Percentiles rank a stretch among this genome's conserved stretches.
phyloP scores from a whole-genome alignment of 2,888 invertebrate genomes.

The Macaria liturata region DNA sequence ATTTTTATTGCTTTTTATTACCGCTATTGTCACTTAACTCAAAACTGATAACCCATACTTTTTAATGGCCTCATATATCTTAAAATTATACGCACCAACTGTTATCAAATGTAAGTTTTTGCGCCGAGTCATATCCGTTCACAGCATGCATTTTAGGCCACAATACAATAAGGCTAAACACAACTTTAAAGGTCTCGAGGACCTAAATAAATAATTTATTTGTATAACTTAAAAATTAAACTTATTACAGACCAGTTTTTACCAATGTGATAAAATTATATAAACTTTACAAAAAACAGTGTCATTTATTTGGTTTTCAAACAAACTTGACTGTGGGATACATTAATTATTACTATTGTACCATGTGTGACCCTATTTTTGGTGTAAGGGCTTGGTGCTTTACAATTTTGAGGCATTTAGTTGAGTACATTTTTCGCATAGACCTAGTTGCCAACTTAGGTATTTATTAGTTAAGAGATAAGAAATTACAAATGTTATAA shows the following conservation, averaged over 20 bases:
- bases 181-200: slow-evolving; percentile 29
- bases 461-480: no score
- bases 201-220: slow-evolving; percentile 34
- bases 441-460: neutral
- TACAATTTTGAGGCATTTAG: neutral
- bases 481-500: slow-evolving; percentile 3
- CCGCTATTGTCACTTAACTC: slow-evolving; percentile 21
- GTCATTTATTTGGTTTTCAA: neutral
- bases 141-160: slow-evolving; percentile 64
- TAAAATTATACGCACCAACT: slow-evolving; percentile 45
- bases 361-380: slow-evolving; percentile 19
- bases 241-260: no score
- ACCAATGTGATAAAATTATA: slow-evolving; percentile 16
- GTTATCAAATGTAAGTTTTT: slow-evolving; percentile 48
- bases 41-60: no score
- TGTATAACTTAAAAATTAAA: slow-evolving; percentile 13
- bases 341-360: neutral
- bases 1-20: slow-evolving; percentile 35
- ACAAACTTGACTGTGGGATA: neutral
- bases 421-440: slow-evolving; percentile 7
- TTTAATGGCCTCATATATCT: slow-evolving; percentile 32
- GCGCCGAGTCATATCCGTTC: slow-evolving; percentile 40
- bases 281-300: slow-evolving; percentile 10
- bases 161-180: slow-evolving; percentile 46
- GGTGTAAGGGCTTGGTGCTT: slow-evolving; percentile 8